phyloP scores from a whole-genome alignment of 2,113 vertebrate genomes.

The Ranitomeya imitator region DNA sequence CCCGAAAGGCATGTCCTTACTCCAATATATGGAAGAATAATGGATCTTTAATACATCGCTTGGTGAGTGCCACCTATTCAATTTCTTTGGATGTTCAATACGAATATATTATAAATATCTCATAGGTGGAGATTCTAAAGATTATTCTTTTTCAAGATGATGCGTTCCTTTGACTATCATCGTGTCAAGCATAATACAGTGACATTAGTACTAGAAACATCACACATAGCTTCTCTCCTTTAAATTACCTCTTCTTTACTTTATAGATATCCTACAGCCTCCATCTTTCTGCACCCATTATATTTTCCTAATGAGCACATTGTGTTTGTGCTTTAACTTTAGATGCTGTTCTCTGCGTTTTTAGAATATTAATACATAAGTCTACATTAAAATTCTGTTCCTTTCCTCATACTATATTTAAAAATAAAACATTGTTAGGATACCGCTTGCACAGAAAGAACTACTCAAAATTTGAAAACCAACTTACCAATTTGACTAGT shows the following conservation, averaged over 20 bases:
- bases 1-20: no score
- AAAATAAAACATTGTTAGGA: background rate
- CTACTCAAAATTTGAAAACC: background rate
- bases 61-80: no score
- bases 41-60: no score
- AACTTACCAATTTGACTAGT: background rate
- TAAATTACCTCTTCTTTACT: background rate
- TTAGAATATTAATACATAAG: background rate
- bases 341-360: background rate
- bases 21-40: no score
- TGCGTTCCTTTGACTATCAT: no score
- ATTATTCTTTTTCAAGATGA: no score
- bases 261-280: background rate
- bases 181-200: no score
- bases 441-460: background rate
- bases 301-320: slow-evolving; percentile 22
- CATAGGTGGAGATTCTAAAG: no score
- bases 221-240: background rate
- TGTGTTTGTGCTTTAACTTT: slow-evolving; percentile 12
- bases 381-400: background rate
- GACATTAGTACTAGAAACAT: no score
- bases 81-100: no score
- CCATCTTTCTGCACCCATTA: background rate
- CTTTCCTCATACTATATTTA: background rate
- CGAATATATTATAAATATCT: no score